These are phyloP conservation scores for Cryptocephalus primarius DNA, from an alignment of 2,888 invertebrate species.

Conservation along the genomic window DNA sequence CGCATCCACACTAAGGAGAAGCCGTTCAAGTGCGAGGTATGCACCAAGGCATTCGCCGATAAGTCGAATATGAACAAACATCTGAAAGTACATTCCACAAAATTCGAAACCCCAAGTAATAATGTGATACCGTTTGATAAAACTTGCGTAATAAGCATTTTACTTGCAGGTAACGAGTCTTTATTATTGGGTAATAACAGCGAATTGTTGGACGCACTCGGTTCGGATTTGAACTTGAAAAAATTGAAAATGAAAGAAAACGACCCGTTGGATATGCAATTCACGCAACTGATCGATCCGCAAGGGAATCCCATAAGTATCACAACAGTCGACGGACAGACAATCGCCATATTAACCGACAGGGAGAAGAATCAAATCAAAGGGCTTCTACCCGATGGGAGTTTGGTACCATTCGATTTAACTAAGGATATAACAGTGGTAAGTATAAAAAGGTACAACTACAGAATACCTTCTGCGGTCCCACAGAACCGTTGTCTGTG, in stretches of 20 bases:
- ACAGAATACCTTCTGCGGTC: background rate
- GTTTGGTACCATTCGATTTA: constrained; percentile 32
- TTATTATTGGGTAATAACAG: no score
- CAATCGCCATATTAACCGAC: constrained; percentile 47
- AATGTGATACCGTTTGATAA: no score
- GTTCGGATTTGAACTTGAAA: no score
- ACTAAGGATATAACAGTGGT: constrained; percentile 7
- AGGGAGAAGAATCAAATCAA: constrained; percentile 40
- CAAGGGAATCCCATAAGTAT: constrained; percentile 58
- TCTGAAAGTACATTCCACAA: constrained; percentile 34
- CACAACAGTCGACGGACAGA: constrained; percentile 57
- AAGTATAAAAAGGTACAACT: background rate
- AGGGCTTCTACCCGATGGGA: constrained; percentile 37
- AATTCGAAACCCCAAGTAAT: background rate
- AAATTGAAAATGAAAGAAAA: no score
- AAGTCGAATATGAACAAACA: constrained; percentile 65
- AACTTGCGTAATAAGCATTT: no score
- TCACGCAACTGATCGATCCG: constrained; percentile 52
- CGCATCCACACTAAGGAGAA: constrained; percentile 56
- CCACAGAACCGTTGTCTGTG: background rate
- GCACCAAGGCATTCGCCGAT: constrained; percentile 65
- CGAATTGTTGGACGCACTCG: no score
- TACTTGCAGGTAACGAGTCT: no score
- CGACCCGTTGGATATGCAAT: constrained; percentile 8
- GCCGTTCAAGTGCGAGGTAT: constrained; percentile 60